phyloP scores from a whole-genome alignment of 2,888 invertebrate genomes.

The Amaurobius ferox region DNA sequence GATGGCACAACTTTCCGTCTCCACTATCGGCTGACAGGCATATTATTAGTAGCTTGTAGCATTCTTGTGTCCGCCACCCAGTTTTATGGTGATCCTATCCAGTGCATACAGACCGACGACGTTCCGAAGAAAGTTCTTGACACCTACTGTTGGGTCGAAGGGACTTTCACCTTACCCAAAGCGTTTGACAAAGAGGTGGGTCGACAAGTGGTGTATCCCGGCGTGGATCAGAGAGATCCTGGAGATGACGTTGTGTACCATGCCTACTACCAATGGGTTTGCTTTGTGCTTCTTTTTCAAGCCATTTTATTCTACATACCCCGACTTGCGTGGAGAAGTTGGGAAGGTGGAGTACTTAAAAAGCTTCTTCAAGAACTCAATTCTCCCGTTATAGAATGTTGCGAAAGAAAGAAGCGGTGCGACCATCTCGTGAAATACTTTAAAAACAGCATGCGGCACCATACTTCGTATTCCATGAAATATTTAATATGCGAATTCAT shows the following conservation, averaged over 20 bases:
- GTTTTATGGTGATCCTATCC: conserved; percentile 75
- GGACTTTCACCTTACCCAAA: conserved; percentile 75
- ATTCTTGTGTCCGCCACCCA: conserved; percentile 74
- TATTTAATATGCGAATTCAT: conserved; percentile 84
- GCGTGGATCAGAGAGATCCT: conserved; percentile 79
- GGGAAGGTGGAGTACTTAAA: conserved; percentile 71
- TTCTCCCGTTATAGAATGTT: conserved; percentile 65
- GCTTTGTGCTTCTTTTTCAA: conserved; percentile 74
- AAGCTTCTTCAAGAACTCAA: conserved; percentile 67
- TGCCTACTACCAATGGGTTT: conserved; percentile 75
- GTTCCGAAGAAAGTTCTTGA: conserved; percentile 89
- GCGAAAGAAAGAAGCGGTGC: conserved; percentile 64
- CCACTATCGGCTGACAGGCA: conserved; percentile 93
- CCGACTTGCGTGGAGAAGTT: conserved; percentile 73
- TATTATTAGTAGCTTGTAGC: conserved; percentile 76
- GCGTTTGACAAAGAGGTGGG: conserved; percentile 73
- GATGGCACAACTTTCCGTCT: conserved; percentile 93
- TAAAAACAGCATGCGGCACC: conserved; percentile 66
- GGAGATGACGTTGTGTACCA: conserved; percentile 75
- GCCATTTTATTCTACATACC: conserved; percentile 74
- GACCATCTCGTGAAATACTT: conserved; percentile 73
- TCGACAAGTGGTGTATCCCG: conserved; percentile 79
- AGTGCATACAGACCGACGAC: conserved; percentile 85
- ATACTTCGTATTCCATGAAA: conserved; percentile 81
- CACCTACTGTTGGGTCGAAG: conserved; percentile 81